phyloP scores from a whole-genome alignment of 2,113 vertebrate species.

The Anoplopoma fimbria region DNA sequence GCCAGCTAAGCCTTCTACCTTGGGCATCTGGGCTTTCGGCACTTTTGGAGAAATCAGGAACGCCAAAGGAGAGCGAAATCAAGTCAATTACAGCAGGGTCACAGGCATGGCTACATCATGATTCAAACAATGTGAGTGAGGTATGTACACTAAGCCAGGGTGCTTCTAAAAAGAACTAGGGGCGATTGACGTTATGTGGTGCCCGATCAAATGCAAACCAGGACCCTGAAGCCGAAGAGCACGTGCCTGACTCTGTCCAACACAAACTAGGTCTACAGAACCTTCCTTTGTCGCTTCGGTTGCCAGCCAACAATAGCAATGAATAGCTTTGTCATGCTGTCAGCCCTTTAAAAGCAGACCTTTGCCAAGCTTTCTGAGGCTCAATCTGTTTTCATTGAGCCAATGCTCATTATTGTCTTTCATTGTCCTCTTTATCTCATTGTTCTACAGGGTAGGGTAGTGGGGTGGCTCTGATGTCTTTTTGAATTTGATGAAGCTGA shows the following conservation, averaged over 20 bases:
- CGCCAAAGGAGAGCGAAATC: slow-evolving; percentile 47
- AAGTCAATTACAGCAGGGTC: slow-evolving; percentile 55
- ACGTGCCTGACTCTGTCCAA: slow-evolving; percentile 45
- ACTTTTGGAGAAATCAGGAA: slow-evolving; percentile 59
- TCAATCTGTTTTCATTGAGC: slow-evolving; percentile 59
- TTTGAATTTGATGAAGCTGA: slow-evolving; percentile 69
- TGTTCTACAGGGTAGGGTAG: slow-evolving; percentile 48
- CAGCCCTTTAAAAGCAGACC: slow-evolving; percentile 64
- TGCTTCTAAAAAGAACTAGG: slow-evolving; percentile 14
- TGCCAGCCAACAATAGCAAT: slow-evolving; percentile 63
- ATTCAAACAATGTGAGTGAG: slow-evolving; percentile 48
- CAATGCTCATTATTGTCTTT: slow-evolving; percentile 54
- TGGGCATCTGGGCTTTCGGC: slow-evolving; percentile 26
- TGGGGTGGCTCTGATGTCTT: slow-evolving; percentile 52
- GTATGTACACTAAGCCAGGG: slow-evolving; percentile 23
- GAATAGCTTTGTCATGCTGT: slow-evolving; percentile 67
- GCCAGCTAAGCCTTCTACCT: slow-evolving; percentile 56
- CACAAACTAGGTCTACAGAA: slow-evolving; percentile 54
- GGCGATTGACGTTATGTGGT: slow-evolving; percentile 10
- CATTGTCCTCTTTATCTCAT: slow-evolving; percentile 69
- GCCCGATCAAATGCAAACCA: slow-evolving; percentile 49
- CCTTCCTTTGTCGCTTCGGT: slow-evolving; percentile 50
- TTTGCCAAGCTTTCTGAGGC: slow-evolving; percentile 62
- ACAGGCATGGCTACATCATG: slow-evolving; percentile 25
- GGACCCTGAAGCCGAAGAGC: slow-evolving; percentile 40